Percentiles rank a stretch among this genome's conserved stretches.
Evolutionary conservation across 2,797 vertebrate genomes (phyloP).

Genomic region (Pangasius djambal): DNA sequence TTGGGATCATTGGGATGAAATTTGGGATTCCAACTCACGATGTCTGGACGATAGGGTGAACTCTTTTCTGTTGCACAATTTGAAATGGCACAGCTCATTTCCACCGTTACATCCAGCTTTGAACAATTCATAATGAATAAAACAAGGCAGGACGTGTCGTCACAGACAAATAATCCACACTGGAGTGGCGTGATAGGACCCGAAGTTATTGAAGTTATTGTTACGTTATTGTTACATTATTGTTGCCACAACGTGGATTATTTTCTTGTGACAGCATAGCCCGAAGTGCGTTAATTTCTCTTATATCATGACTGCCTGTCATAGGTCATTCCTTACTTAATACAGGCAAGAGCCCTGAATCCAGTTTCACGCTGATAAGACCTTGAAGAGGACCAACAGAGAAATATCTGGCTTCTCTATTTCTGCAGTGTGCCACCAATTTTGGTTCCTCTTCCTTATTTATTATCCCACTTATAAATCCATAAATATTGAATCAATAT

Average conservation of each 20-base stretch:
- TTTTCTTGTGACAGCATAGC: not conserved
- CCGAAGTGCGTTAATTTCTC: not conserved
- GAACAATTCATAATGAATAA: not conserved
- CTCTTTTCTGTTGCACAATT: not conserved
- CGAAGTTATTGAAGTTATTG: not conserved
- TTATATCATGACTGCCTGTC: not conserved
- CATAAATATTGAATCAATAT: not conserved
- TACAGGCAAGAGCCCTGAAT: not conserved
- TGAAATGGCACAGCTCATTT: not conserved
- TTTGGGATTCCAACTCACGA: not conserved
- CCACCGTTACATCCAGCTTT: not conserved
- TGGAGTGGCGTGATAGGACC: not conserved
- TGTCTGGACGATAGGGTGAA: not conserved
- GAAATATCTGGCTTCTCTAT: not conserved
- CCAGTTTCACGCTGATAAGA: not conserved
- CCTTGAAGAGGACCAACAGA: not conserved
- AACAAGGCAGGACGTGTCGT: not conserved
- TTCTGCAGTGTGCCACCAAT: not conserved
- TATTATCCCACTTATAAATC: not conserved
- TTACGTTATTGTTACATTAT: not conserved
- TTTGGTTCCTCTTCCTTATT: not conserved
- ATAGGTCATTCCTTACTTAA: not conserved
- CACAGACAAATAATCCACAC: not conserved
- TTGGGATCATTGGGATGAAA: not conserved
- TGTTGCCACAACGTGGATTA: not conserved